These are phyloP conservation scores for Planococcus citri DNA, from an alignment of 1,140 invertebrate genomes.

Conservation along the genomic window DNA sequence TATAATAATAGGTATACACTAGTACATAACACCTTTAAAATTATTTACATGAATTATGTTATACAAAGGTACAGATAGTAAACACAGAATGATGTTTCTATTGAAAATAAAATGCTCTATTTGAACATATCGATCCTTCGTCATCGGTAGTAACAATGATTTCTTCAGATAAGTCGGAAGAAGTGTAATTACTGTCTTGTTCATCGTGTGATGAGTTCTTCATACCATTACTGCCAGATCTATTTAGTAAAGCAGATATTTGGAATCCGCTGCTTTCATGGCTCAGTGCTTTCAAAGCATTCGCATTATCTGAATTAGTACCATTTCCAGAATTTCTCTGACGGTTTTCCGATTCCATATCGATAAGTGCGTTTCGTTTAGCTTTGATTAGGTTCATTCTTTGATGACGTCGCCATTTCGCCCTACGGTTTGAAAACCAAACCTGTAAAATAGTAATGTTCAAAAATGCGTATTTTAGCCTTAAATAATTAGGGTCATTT, in stretches of 20 bases:
- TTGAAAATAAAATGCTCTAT: constrained; percentile 15
- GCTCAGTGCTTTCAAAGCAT: constrained; percentile 76
- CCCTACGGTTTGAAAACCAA: constrained; percentile 98
- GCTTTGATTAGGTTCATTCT: constrained; percentile 60
- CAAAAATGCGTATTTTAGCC: neutral
- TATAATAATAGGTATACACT: too few relatives aligned
- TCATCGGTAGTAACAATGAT: constrained; percentile 31
- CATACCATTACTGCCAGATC: constrained; percentile 59
- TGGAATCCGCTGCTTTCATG: constrained; percentile 40
- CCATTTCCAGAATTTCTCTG: constrained; percentile 35
- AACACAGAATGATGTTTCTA: neutral
- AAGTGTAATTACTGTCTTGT: constrained; percentile 24
- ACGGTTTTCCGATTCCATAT: constrained; percentile 41
- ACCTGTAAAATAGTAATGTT: constrained; percentile 47
- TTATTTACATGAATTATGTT: too few relatives aligned
- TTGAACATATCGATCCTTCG: constrained; percentile 23
- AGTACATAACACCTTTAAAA: too few relatives aligned
- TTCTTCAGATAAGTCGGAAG: constrained; percentile 30
- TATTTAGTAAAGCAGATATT: constrained; percentile 26
- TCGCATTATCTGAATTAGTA: constrained; percentile 34
- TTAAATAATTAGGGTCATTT: neutral
- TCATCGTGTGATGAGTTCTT: constrained; percentile 34
- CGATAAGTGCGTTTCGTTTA: constrained; percentile 33
- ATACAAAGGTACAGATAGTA: too few relatives aligned
- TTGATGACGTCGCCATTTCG: constrained; percentile 91